Conservation (phyloP, 1,140 invertebrate genomes). For the Melitaea cinxia region DNA sequence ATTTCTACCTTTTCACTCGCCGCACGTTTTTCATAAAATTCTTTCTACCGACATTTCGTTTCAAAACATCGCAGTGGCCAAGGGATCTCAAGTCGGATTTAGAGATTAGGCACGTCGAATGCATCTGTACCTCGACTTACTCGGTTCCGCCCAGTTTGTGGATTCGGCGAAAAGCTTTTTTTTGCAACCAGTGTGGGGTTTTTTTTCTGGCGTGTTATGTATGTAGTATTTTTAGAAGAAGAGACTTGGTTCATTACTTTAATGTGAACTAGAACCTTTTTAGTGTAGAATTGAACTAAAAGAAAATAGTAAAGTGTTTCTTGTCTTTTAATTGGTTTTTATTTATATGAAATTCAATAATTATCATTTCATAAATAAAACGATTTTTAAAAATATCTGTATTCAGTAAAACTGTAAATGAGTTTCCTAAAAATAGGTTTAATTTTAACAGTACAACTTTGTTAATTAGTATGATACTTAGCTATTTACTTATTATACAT, state of each 20-base stretch:
- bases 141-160: conserved; percentile 23
- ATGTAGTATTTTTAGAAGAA: not conserved
- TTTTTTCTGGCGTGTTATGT: not conserved
- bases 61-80: conserved; percentile 36
- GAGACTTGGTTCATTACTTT: not conserved
- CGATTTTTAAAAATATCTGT: too few species aligned
- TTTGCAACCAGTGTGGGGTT: not conserved
- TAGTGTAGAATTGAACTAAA: too few species aligned
- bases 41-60: conserved; percentile 38
- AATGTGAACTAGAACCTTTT: too few species aligned
- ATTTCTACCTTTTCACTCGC: conserved; percentile 21
- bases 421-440: too few species aligned
- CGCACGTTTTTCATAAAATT: conserved; percentile 40
- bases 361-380: too few species aligned
- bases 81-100: conserved; percentile 53
- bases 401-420: too few species aligned
- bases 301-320: too few species aligned
- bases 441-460: too few species aligned
- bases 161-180: conserved; percentile 1
- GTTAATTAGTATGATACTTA: not conserved
- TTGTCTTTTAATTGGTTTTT: too few species aligned
- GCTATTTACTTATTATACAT: not conserved
- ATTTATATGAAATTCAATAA: too few species aligned
- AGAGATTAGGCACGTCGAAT: conserved; percentile 64
- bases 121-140: conserved; percentile 52